These are phyloP conservation scores for Oreotrochilus melanogaster DNA, from an alignment of 2,113 vertebrate species.

Conservation along the genomic window DNA sequence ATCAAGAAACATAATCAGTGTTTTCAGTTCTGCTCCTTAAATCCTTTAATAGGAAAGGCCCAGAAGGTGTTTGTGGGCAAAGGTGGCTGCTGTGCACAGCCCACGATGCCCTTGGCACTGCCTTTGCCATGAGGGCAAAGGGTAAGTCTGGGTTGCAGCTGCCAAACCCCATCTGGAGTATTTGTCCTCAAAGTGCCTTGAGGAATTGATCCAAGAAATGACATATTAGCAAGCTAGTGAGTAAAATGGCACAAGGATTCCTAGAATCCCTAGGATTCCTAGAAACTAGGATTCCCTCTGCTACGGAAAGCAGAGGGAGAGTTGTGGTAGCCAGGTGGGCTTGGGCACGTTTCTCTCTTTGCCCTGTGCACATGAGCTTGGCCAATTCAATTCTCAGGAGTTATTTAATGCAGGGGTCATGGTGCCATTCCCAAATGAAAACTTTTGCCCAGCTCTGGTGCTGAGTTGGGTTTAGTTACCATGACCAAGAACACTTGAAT, in stretches of 20 bases:
- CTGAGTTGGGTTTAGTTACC: not conserved
- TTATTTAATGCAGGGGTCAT: not conserved
- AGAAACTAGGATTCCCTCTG: accelerated
- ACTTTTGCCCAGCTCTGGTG: not conserved
- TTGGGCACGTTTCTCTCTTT: not conserved
- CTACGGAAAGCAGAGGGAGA: not conserved
- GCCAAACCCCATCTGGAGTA: not conserved
- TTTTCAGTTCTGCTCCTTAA: not conserved
- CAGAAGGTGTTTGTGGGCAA: not conserved
- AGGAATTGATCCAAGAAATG: not conserved
- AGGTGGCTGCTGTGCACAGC: not conserved
- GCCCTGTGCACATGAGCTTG: not conserved
- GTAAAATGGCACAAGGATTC: not conserved
- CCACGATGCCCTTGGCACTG: too few species aligned
- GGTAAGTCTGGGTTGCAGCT: not conserved
- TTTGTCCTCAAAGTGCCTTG: not conserved
- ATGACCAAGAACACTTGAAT: not conserved
- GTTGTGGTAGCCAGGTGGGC: not conserved
- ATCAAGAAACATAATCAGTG: not conserved
- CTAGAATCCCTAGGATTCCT: not conserved
- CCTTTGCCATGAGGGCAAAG: not conserved
- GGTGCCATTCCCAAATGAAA: not conserved
- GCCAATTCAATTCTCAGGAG: not conserved
- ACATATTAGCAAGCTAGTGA: not conserved
- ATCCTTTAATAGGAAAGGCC: not conserved